phyloP scores from a whole-genome alignment of 2,797 vertebrate genomes.

The Octomys mimax region DNA sequence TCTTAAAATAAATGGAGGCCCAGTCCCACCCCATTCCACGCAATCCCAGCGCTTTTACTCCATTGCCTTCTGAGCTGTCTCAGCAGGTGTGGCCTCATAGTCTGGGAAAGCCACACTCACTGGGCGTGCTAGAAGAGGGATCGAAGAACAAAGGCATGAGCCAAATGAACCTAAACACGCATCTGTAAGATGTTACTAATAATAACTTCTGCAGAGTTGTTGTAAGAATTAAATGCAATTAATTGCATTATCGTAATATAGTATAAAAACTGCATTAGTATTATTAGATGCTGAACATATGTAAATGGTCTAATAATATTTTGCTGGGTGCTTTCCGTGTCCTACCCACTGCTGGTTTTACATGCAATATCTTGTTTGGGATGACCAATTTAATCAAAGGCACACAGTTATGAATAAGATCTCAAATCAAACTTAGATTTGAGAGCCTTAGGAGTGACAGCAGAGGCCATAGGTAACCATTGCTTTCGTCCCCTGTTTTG shows the following conservation, averaged over 20 bases:
- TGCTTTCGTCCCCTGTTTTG: background rate
- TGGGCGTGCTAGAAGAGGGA: background rate
- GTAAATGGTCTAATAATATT: background rate
- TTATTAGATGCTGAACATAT: conserved; percentile 2
- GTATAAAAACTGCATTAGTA: background rate
- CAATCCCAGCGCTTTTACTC: background rate
- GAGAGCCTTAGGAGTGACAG: background rate
- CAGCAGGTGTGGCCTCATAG: background rate
- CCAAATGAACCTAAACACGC: background rate
- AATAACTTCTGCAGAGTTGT: background rate
- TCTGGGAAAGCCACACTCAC: conserved; percentile 38
- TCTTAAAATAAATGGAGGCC: background rate
- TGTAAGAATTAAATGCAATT: conserved; percentile 54
- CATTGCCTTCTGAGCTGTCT: background rate
- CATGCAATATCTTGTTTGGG: background rate
- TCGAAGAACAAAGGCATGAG: background rate
- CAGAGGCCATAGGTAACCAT: background rate
- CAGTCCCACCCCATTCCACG: too few relatives aligned
- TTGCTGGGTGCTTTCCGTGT: background rate
- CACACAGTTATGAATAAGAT: background rate
- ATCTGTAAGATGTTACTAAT: conserved; percentile 44
- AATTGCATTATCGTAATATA: conserved; percentile 14
- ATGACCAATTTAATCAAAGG: background rate
- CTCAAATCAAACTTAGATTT: background rate
- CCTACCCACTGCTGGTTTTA: background rate